These are phyloP conservation scores for Harpalus rufipes DNA, from an alignment of 2,888 invertebrate species.

Conservation along the genomic window DNA sequence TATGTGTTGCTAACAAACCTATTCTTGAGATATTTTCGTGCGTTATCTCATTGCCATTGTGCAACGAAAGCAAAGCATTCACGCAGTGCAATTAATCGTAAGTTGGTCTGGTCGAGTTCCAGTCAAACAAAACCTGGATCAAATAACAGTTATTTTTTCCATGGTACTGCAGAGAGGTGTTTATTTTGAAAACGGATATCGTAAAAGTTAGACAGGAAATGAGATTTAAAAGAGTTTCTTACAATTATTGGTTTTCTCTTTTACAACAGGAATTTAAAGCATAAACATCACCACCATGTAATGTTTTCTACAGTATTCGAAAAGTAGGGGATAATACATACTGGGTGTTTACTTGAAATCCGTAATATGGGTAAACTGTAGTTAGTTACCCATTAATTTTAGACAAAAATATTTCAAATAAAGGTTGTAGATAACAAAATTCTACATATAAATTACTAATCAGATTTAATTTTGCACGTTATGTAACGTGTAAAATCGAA, in stretches of 20 bases:
- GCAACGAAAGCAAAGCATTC: slow-evolving; percentile 39
- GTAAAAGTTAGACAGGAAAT: slow-evolving; percentile 48
- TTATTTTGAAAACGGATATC: slow-evolving; percentile 56
- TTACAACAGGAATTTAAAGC: background rate
- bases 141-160: slow-evolving; percentile 14
- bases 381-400: too few species aligned
- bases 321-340: too few species aligned
- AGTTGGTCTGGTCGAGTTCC: slow-evolving; percentile 21
- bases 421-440: too few species aligned
- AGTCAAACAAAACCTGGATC: slow-evolving; percentile 23
- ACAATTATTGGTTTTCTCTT: slow-evolving; percentile 26
- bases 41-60: slow-evolving; percentile 39
- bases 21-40: slow-evolving; percentile 37
- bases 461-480: too few species aligned
- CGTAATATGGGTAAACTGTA: too few species aligned
- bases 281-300: too few species aligned
- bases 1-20: slow-evolving; percentile 10
- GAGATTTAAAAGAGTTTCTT: slow-evolving; percentile 20
- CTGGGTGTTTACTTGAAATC: too few species aligned
- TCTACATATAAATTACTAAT: too few species aligned
- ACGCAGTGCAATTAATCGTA: slow-evolving; percentile 56
- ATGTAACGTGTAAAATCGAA: too few species aligned
- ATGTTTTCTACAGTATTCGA: too few species aligned
- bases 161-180: slow-evolving; percentile 25
- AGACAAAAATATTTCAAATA: too few species aligned